Evolutionary conservation across 1,140 invertebrate genomes (phyloP).

Genomic region (Hermatobates lingyangjiaoensis): DNA sequence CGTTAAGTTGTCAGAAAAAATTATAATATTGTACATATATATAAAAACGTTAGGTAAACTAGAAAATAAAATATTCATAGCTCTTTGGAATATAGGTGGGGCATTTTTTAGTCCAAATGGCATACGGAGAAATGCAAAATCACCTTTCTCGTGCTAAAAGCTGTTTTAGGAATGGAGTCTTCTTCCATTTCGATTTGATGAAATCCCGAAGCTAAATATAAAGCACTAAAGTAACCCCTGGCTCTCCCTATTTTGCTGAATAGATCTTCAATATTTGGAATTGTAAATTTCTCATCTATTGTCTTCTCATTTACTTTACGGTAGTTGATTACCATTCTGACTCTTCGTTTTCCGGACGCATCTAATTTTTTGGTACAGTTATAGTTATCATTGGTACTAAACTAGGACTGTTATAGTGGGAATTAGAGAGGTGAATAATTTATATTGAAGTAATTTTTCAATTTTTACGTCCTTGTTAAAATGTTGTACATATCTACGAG

Average conservation of each 20-base stretch:
- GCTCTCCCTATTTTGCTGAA: background rate
- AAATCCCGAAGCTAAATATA: conserved; percentile 14
- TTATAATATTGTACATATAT: conserved; percentile 27
- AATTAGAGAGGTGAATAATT: no score
- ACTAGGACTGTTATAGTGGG: background rate
- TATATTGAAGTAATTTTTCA: conserved; percentile 13
- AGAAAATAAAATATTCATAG: conserved; percentile 19
- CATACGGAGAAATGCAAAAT: conserved; percentile 13
- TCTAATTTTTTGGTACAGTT: conserved; percentile 15
- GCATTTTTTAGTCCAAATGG: conserved; percentile 13
- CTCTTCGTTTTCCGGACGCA: conserved; percentile 13
- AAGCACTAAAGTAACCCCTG: conserved; percentile 13
- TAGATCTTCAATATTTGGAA: background rate
- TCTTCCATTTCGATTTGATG: conserved; percentile 20
- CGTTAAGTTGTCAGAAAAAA: conserved; percentile 20
- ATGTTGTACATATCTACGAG: conserved; percentile 21
- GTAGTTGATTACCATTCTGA: conserved; percentile 16
- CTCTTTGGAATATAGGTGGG: conserved; percentile 10
- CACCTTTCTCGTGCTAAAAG: conserved; percentile 13
- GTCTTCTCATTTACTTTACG: conserved; percentile 14
- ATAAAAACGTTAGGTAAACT: background rate
- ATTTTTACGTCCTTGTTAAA: conserved; percentile 22
- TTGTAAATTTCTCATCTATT: conserved; percentile 4
- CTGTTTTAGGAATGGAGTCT: conserved; percentile 12
- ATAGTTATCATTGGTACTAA: conserved; percentile 10